Base-by-base conservation (phyloP, 1,140 invertebrate species). In the Aphelenchoides avenae region DNA sequence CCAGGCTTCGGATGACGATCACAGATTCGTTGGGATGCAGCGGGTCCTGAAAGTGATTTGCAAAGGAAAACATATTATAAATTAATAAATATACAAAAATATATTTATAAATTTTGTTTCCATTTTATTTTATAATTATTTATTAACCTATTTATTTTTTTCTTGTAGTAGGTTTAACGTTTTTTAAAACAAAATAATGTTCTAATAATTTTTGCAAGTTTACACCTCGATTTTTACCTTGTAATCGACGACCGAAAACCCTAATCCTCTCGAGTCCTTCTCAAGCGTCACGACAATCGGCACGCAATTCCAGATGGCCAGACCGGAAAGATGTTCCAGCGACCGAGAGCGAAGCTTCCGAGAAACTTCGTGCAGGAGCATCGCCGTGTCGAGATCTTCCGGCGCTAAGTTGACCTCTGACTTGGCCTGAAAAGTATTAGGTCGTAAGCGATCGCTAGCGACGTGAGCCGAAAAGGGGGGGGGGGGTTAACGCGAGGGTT, bases 171-270 rank as follows among this genome's bases (percentile, higher is more conserved):
- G n/a, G n/a, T n/a, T n/a, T n/a, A n/a, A n/a, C n/a, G n/a, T n/a
- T n/a, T n/a, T n/a, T n/a, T 15, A 15, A 59, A 50, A 39, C 36
- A 57, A 13, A 24, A 50, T 22, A 47, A 50, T 30, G 56, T 26
- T 9, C 27, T 27, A 54, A 51, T 57, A 11, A 26, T 29, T 7
- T 33, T 49, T 49, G 11, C 11, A 30, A 49, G 13, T 11, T 33
- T 11, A 39, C n/a, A 11, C 11, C 11, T n/a, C 1, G n/a, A 13
- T 26, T 43, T 9, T 9, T 27, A 89, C 88, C 84, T 90, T 86
- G 81, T 98, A 98, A 81, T 98, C 95, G 66, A 98, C 83, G 78
- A 99, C 95, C 65, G 90, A 95, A 81, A 99, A 99, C 57, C 95
- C 95, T 60, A 99, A 84, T 30, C 94, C 95, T 62, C 89, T 84